Evolutionary conservation across 2,797 vertebrate genomes (phyloP).

Genomic region (Limnodromus scolopaceus): DNA sequence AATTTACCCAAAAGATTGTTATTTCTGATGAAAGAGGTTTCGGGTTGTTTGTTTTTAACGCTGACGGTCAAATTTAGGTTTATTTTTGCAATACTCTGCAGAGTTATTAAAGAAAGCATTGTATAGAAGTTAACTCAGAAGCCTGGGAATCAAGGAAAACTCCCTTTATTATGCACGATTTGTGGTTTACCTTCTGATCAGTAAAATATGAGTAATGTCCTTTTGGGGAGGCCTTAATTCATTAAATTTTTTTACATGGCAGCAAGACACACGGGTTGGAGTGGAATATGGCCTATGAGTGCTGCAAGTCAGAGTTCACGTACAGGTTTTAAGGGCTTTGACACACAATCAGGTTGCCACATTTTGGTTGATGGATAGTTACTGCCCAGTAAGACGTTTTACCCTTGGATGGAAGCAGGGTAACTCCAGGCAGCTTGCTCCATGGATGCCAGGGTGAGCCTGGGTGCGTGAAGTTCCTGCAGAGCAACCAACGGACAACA

Average conservation of each 20-base stretch:
- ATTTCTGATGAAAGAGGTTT: neutral
- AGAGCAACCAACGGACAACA: fast-evolving
- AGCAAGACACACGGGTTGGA: neutral
- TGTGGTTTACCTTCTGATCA: neutral
- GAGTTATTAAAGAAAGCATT: neutral
- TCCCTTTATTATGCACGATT: neutral
- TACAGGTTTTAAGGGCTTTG: neutral
- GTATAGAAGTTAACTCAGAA: neutral
- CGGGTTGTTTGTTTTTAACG: neutral
- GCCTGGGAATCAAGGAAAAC: neutral
- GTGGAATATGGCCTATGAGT: fast-evolving
- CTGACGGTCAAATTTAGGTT: neutral
- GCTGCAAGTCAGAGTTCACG: neutral
- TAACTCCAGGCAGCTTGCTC: neutral
- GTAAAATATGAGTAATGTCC: neutral
- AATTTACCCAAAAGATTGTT: neutral
- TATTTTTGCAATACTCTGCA: neutral
- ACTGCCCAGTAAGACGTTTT: neutral
- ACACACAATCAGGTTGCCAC: neutral
- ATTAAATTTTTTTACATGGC: neutral
- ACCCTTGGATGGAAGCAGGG: neutral
- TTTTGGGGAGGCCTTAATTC: neutral
- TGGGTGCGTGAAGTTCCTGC: neutral
- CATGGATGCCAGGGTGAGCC: fast-evolving
- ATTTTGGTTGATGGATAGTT: neutral